Base-by-base conservation (phyloP, 2,113 vertebrate species). In the Cyphomyrus discorhynchus region DNA sequence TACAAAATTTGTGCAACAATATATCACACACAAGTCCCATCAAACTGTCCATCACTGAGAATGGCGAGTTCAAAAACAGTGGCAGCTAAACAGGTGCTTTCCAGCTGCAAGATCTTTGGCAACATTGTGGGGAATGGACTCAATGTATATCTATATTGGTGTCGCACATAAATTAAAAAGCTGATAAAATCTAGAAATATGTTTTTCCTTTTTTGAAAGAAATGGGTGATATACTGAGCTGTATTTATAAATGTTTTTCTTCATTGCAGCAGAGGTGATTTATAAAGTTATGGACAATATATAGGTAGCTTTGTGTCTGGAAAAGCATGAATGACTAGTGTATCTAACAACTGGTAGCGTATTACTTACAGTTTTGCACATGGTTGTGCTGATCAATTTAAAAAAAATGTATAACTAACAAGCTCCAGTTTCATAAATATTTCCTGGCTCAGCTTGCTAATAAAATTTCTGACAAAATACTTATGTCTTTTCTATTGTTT, bases 31-130 rank as follows among this genome's bases (percentile, higher is more conserved):
- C 94, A 96, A 98, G 97, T 90, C 97, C 98, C 94, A 98, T 97
- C 95, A 99, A 98, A 91, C 97, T 99, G 92, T 99, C 98, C 92
- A 99, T 99, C 96, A 99, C 98, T 91, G 98, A 99, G 96, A 99
- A 97, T 90, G 98, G 98, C 89, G 98, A 99, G 96, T 99, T 99
- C 95, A 98, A 97, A 92, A 99, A 98, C 96, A 99, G 98, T 96
- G 98, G 97, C 97, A 99, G 97, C 96, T 99, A 42, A 80, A 98
- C 17, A 27, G 53, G 17, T 46, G 17, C 39, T 45, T 80, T 77
- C 31, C 13, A 35, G 15, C 70, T 77, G 31, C 11, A 77, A 39
- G 5, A 19, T 39, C 70, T 80, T 31, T 77, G 31, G 70, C 31
- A 39, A 77, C 70, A 17, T 13, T 80, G 74, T 80, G 15, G n/a